Percentiles rank a stretch among this genome's conserved stretches.
Conservation (phyloP, 2,888 invertebrate species). For the Drosophila neonasuta region DNA sequence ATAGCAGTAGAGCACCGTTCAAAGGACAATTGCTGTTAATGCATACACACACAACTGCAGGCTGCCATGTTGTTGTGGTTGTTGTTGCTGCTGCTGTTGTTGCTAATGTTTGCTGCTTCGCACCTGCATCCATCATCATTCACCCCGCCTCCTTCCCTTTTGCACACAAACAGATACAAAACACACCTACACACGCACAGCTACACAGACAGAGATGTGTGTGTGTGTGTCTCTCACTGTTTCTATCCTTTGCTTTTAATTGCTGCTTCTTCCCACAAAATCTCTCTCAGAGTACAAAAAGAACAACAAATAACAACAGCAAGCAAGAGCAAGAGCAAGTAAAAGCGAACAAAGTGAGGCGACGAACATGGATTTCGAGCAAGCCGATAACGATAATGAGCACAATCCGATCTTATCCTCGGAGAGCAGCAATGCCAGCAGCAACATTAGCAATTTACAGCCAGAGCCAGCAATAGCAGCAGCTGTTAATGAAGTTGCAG, state of each 20-base stretch:
- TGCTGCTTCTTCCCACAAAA: slow-evolving; percentile 43
- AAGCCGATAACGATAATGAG: slow-evolving; percentile 66
- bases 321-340: slow-evolving; percentile 18
- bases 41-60: slow-evolving; percentile 21
- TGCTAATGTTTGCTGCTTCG: slow-evolving; percentile 43
- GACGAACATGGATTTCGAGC: slow-evolving; percentile 57
- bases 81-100: slow-evolving; percentile 33
- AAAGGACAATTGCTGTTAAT: slow-evolving; percentile 31
- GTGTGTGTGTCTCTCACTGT: slow-evolving; percentile 30
- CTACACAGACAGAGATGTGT: slow-evolving; percentile 5
- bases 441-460: slow-evolving; percentile 47
- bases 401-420: slow-evolving; percentile 68
- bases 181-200: slow-evolving; percentile 20
- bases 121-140: slow-evolving; percentile 50
- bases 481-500: slow-evolving; percentile 23
- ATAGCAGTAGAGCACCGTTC: slow-evolving; percentile 12
- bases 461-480: slow-evolving; percentile 35
- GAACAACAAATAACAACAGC: slow-evolving; percentile 30
- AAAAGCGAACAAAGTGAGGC: slow-evolving; percentile 6
- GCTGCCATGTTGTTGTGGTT: slow-evolving; percentile 34
- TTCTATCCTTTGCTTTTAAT: slow-evolving; percentile 50
- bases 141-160: slow-evolving; percentile 17
- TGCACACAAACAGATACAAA: slow-evolving; percentile 5
- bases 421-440: slow-evolving; percentile 74
- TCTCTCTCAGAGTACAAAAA: slow-evolving; percentile 49